Evolutionary conservation across 2,113 vertebrate genomes (phyloP).

Genomic region (Peucedramus taeniatus): DNA sequence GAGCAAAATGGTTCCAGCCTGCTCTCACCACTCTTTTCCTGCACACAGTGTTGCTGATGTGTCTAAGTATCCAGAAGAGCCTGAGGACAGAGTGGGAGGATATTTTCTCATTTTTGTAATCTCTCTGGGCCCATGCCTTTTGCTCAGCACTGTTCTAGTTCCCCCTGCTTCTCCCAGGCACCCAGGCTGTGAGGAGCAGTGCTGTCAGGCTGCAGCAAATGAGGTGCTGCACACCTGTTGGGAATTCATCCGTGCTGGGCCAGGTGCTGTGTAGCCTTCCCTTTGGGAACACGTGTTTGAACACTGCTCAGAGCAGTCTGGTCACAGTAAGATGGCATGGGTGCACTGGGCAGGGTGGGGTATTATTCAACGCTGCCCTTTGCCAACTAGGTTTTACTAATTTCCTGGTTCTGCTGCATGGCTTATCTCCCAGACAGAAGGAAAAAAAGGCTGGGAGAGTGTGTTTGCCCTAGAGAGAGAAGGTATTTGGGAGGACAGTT

Average conservation of each 20-base stretch:
- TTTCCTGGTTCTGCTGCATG: neutral
- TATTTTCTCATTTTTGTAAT: neutral
- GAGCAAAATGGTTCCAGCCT: neutral
- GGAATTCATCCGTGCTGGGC: neutral
- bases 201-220: neutral
- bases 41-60: neutral
- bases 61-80: neutral
- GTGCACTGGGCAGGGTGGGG: neutral
- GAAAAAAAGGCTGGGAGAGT: neutral
- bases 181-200: neutral
- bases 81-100: neutral
- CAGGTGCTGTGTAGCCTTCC: neutral
- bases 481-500: neutral
- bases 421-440: neutral
- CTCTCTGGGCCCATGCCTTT: neutral
- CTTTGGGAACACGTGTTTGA: neutral
- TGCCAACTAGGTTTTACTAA: neutral
- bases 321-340: neutral
- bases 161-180: neutral
- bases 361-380: neutral
- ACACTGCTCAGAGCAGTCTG: neutral
- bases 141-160: neutral
- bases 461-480: neutral
- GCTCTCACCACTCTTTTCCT: neutral
- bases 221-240: neutral